Base-by-base conservation (phyloP, 2,113 vertebrate genomes). In the Centrocercus urophasianus region DNA sequence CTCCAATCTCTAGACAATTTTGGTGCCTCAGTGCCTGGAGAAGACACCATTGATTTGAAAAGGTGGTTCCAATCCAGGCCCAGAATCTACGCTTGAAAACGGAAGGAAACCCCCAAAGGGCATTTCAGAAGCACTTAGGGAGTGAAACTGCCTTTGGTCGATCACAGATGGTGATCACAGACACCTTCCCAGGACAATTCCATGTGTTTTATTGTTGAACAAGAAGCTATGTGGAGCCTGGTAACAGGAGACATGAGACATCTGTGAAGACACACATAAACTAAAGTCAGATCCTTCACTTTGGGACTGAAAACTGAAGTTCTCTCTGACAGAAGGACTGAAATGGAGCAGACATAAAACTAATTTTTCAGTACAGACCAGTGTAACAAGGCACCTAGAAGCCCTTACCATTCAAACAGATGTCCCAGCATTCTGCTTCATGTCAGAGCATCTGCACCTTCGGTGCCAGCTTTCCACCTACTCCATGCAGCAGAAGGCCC, bases 21-120 rank as follows among this genome's bases (percentile, higher is more conserved):
- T 24, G 24, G 25, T 65, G 50, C n/a, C 59, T 69, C 47, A 64
- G 32, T 61, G 72, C 30, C 40, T 82, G 59, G 13, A 66, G 32
- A 56, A 67, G 40, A 56, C 22, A 67, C 6, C 15, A 20, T 42
- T 79, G 61, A 40, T 64, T 14, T 83, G 67, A 43, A 21, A 18
- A 0, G 1, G 48, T 87, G 36, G 28, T 79, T 70, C 73, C 65
- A 14, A 54, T 60, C 38, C 32, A 74, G 2, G 2, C 50, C 48
- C 48, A 69, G 48, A 47, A 64, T 73, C 38, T 48, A 40, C 18
- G 47, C 43, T 6, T 82, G 52, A 40, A 77, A 71, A 75, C 3
- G 0, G 2, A 48, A 69, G 56, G 56, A 42, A 71, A 77, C 45
- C 7, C n/a, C 28, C 2, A 1, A 3, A 50, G 25, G n/a, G 54